Percentiles rank a stretch among this genome's conserved stretches.
Conservation (phyloP, 2,888 invertebrate genomes). For the Apamea monoglypha region DNA sequence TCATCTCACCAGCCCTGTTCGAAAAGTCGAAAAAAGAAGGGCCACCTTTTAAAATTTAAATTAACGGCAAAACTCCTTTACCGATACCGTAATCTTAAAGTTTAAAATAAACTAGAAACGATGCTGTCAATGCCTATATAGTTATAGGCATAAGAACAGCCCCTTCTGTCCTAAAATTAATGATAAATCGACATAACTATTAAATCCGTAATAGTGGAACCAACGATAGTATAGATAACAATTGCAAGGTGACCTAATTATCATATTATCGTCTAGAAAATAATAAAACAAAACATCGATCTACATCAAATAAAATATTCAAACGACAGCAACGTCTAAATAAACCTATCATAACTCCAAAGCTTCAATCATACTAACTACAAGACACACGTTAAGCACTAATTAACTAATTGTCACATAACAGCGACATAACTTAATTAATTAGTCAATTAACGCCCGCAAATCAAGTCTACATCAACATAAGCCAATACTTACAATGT, state of each 20-base stretch:
- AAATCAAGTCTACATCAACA: conserved; percentile 48
- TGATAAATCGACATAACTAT: conserved; percentile 31
- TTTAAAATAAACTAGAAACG: not conserved
- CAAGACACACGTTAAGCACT: conserved; percentile 30
- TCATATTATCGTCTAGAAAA: conserved; percentile 7
- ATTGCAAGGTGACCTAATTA: conserved; percentile 15
- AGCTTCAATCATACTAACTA: conserved; percentile 30
- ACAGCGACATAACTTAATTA: conserved; percentile 39
- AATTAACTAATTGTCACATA: conserved; percentile 58
- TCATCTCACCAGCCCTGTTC: not conserved
- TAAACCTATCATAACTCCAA: conserved; percentile 20
- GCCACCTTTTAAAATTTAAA: not conserved
- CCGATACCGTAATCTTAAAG: not conserved
- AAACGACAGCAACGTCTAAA: not conserved
- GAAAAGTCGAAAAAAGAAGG: not conserved
- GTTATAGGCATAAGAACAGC: not conserved
- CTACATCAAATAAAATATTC: conserved; percentile 9
- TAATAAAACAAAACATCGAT: conserved; percentile 1
- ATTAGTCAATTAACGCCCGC: conserved; percentile 57
- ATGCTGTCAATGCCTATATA: not conserved
- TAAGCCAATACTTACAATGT: conserved; percentile 52
- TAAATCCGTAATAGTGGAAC: conserved; percentile 5
- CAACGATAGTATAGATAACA: not conserved
- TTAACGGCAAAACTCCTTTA: not conserved
- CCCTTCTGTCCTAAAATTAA: conserved; percentile 3